Evolutionary conservation across 2,113 vertebrate genomes (phyloP).

Genomic region (Ammospiza nelsoni): DNA sequence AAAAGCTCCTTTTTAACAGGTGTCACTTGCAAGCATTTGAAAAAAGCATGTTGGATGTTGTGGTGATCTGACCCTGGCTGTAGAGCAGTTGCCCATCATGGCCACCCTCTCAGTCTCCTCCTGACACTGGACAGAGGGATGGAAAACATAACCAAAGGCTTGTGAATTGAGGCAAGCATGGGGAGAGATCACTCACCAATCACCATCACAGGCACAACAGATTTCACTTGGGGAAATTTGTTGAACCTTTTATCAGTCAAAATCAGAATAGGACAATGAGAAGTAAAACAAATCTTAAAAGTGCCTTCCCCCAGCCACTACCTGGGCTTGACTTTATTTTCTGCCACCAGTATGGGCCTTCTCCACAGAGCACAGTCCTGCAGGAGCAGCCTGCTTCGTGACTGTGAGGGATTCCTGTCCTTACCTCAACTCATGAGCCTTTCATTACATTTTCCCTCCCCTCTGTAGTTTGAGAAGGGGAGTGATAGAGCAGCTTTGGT

Average conservation of each 20-base stretch:
- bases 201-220: rapidly evolving
- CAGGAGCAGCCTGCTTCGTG: not conserved
- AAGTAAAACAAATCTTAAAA: not conserved
- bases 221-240: not conserved
- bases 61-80: not conserved
- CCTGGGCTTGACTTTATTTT: not conserved
- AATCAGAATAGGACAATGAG: not conserved
- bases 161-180: not conserved
- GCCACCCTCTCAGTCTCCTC: not conserved
- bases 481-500: not conserved
- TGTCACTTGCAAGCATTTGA: not conserved
- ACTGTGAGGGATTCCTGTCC: not conserved
- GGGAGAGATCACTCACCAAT: rapidly evolving
- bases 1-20: not conserved
- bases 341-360: not conserved
- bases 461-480: not conserved
- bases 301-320: not conserved
- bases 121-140: not conserved
- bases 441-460: not conserved
- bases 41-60: not conserved
- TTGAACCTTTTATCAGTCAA: not conserved
- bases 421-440: not conserved
- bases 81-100: not conserved
- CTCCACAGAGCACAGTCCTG: not conserved
- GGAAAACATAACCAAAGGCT: not conserved